Conservation (phyloP, 2,113 vertebrate genomes). For the Dermatemys mawii region DNA sequence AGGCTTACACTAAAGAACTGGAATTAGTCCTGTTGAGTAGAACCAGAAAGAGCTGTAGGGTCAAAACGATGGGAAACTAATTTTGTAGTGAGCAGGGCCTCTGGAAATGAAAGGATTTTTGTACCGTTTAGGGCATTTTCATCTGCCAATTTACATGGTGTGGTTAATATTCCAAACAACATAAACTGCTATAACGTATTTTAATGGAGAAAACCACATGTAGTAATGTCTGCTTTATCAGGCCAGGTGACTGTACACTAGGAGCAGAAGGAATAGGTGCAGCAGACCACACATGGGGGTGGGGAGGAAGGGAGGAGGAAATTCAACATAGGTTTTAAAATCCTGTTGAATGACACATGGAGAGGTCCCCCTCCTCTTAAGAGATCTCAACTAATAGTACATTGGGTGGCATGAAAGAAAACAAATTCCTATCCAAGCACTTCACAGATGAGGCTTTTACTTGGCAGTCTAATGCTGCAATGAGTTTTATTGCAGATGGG, state of each 20-base stretch:
- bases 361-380: neutral
- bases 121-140: neutral
- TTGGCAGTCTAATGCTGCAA: neutral
- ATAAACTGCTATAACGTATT: neutral
- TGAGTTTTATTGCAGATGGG: neutral
- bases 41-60: neutral
- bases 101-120: neutral
- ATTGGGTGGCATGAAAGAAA: neutral
- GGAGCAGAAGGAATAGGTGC: neutral
- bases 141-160: neutral
- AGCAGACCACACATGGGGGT: too few relatives aligned
- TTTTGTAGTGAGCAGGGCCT: neutral
- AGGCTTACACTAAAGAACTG: neutral
- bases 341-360: neutral
- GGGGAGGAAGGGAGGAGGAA: too few relatives aligned
- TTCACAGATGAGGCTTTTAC: neutral
- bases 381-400: constrained; percentile 2
- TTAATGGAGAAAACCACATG: neutral
- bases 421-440: neutral
- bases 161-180: neutral
- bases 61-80: constrained; percentile 15
- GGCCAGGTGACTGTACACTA: neutral
- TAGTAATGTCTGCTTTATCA: rapidly evolving
- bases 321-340: neutral
- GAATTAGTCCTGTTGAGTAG: constrained; percentile 6